These are phyloP conservation scores for Setipinna tenuifilis DNA, from an alignment of 2,797 vertebrate species.

Conservation along the genomic window DNA sequence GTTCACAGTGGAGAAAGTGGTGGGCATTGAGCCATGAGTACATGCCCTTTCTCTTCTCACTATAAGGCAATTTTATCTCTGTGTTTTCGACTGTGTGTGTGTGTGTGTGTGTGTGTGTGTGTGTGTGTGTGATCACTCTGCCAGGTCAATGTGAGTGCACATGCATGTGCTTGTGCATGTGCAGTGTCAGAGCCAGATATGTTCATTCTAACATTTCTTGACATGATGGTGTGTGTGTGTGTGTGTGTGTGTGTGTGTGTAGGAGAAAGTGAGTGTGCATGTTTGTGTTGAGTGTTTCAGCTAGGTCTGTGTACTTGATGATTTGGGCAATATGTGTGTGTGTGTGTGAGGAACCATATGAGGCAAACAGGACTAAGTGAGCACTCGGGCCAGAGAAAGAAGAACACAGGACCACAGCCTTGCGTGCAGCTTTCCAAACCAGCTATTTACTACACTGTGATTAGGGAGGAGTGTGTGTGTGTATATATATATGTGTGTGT, in stretches of 20 bases:
- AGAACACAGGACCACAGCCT: constrained; percentile 54
- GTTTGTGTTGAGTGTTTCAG: not conserved
- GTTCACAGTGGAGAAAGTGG: constrained; percentile 37
- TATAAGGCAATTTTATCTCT: not conserved
- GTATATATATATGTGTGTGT: not conserved
- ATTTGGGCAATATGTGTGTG: no score
- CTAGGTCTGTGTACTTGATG: no score
- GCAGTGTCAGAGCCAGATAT: constrained; percentile 6
- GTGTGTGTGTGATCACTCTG: not conserved
- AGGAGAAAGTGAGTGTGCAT: constrained; percentile 24
- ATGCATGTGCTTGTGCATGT: constrained; percentile 24
- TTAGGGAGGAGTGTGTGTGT: constrained; percentile 35
- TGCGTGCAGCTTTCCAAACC: constrained; percentile 50
- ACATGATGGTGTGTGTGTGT: constrained; percentile 35
- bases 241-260: constrained; percentile 32
- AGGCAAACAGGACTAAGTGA: constrained; percentile 49
- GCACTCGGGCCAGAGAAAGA: constrained; percentile 45
- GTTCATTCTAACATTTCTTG: not conserved
- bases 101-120: constrained; percentile 26
- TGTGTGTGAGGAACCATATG: constrained; percentile 51
- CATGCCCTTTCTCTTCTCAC: constrained; percentile 18
- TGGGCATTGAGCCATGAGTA: constrained; percentile 35
- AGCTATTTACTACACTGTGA: constrained; percentile 57
- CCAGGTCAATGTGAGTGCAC: not conserved
- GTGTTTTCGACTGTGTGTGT: constrained; percentile 52